Percentiles rank a stretch among this genome's conserved stretches.
phyloP scores from a whole-genome alignment of 2,797 vertebrate genomes.

The Odontamblyopus rebecca region DNA sequence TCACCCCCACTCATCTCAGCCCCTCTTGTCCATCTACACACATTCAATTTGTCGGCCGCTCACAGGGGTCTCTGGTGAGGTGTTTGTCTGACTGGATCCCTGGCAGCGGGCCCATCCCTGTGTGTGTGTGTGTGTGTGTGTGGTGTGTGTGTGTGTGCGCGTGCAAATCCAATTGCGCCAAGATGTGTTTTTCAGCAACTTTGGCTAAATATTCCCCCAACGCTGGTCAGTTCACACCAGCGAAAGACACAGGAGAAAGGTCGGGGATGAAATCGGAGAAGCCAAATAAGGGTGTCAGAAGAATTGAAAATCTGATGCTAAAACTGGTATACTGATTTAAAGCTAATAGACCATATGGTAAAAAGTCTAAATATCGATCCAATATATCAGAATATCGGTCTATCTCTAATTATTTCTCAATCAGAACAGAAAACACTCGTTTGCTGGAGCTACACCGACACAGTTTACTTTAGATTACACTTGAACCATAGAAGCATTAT shows the following conservation, averaged over 20 bases:
- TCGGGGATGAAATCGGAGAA: not conserved
- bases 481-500: not conserved
- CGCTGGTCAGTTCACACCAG: slow-evolving; percentile 33
- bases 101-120: slow-evolving; percentile 57
- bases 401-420: not conserved
- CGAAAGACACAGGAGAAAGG: slow-evolving; percentile 15
- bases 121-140: slow-evolving; percentile 44
- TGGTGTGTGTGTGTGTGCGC: slow-evolving; percentile 46
- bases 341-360: too few species aligned
- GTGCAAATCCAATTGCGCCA: slow-evolving; percentile 44
- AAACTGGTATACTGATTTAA: too few species aligned
- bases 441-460: not conserved
- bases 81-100: slow-evolving; percentile 76
- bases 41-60: slow-evolving; percentile 82
- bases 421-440: not conserved
- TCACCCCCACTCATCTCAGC: slow-evolving; percentile 82
- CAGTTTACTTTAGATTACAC: not conserved
- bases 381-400: too few species aligned
- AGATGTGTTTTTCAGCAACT: slow-evolving; percentile 51
- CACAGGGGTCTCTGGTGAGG: slow-evolving; percentile 77
- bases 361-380: too few species aligned
- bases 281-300: too few species aligned
- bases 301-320: too few species aligned
- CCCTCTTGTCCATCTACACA: slow-evolving; percentile 79
- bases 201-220: slow-evolving; percentile 30